Evolutionary conservation across 2,797 vertebrate genomes (phyloP).

Genomic region (Ibycter americanus): DNA sequence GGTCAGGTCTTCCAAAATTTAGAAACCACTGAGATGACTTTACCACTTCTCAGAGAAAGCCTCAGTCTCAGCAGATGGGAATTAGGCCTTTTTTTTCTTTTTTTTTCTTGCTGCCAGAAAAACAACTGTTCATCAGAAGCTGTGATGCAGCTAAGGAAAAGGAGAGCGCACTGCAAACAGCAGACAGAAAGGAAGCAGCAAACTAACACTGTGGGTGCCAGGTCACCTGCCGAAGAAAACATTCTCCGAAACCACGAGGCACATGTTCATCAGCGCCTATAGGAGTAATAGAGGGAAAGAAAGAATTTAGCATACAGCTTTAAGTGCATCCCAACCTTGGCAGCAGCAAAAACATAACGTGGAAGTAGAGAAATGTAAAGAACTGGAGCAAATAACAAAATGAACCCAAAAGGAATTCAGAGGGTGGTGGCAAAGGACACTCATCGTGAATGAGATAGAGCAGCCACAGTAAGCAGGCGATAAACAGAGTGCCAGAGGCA

Average conservation of each 20-base stretch:
- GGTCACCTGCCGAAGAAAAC: not conserved
- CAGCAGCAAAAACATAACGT: not conserved
- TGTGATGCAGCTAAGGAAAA: not conserved
- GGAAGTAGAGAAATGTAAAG: not conserved
- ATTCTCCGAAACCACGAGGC: not conserved
- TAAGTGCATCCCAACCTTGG: not conserved
- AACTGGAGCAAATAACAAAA: not conserved
- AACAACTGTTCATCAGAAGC: not conserved
- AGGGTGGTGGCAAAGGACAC: not conserved
- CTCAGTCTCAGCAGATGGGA: not conserved
- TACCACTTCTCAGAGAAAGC: not conserved
- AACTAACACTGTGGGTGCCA: not conserved
- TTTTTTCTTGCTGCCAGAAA: not conserved
- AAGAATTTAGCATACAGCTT: not conserved
- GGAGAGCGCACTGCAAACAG: not conserved
- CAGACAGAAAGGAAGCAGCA: not conserved
- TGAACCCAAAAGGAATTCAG: conserved; percentile 1
- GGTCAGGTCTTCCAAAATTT: not conserved
- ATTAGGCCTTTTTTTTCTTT: not conserved
- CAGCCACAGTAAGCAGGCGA: not conserved
- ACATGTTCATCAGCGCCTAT: rapidly evolving
- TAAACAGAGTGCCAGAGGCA: conserved; percentile 12
- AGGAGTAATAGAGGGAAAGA: not conserved
- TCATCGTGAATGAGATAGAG: not conserved
- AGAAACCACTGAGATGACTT: not conserved